Evolutionary conservation across 1,140 invertebrate genomes (phyloP).

Genomic region (Medauroidea extradentata): DNA sequence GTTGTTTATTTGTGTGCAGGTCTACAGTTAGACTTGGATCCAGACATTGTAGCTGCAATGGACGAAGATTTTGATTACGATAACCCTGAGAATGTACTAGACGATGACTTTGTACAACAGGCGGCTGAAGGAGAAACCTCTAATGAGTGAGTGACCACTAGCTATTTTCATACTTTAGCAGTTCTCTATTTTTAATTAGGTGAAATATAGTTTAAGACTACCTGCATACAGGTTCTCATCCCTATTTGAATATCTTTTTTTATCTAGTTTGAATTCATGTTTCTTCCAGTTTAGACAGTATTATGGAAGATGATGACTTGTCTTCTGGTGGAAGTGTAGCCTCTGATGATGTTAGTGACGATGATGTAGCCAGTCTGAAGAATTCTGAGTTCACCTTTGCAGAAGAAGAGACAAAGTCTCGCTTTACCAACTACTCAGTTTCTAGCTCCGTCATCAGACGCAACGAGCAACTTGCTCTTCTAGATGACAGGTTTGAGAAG

Average conservation of each 20-base stretch:
- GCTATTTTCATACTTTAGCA: too few species aligned
- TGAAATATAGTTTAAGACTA: too few species aligned
- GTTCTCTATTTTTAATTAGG: too few species aligned
- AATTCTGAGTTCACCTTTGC: constrained; percentile 48
- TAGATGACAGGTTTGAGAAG: constrained; percentile 91
- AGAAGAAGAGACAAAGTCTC: constrained; percentile 77
- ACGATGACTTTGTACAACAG: constrained; percentile 85
- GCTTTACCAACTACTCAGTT: constrained; percentile 93
- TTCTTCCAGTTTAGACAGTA: neutral
- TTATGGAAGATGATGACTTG: constrained; percentile 40
- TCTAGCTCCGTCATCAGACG: constrained; percentile 84
- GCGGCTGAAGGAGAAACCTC: constrained; percentile 55
- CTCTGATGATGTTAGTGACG: constrained; percentile 41
- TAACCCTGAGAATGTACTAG: constrained; percentile 77
- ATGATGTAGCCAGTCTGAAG: constrained; percentile 50
- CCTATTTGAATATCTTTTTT: too few species aligned
- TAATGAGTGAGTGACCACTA: too few species aligned
- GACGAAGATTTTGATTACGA: constrained; percentile 89
- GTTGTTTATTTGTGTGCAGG: constrained; percentile 43
- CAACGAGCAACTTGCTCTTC: constrained; percentile 73
- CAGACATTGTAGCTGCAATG: constrained; percentile 87
- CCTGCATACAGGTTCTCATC: too few species aligned
- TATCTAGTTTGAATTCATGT: too few species aligned
- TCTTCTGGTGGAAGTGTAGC: constrained; percentile 46
- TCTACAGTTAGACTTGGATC: constrained; percentile 78